These are phyloP conservation scores for Lasioglossum oenotherae DNA, from an alignment of 2,888 invertebrate species.

Conservation along the genomic window DNA sequence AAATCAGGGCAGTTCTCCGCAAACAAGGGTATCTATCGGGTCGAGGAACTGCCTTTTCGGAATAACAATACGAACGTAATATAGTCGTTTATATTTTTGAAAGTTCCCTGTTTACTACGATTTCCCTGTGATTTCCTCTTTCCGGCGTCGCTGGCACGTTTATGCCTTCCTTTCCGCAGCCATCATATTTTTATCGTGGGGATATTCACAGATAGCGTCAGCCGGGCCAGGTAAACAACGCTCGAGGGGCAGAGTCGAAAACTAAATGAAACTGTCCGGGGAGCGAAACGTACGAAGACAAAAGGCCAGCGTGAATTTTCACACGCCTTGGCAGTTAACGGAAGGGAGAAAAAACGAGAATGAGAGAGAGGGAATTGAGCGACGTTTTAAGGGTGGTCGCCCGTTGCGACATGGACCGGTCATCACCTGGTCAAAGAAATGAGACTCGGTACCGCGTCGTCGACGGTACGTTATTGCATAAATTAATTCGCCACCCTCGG, in stretches of 20 bases:
- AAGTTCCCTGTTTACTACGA: conserved; percentile 60
- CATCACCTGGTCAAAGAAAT: conserved; percentile 80
- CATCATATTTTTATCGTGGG: conserved; percentile 47
- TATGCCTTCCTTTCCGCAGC: conserved; percentile 23
- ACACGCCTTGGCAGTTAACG: conserved; percentile 73
- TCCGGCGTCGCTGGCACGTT: conserved; percentile 43
- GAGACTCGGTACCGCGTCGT: conserved; percentile 55
- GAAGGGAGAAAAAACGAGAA: conserved; percentile 10
- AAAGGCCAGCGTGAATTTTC: conserved; percentile 74
- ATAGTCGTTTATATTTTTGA: conserved; percentile 43
- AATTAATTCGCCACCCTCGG: conserved; percentile 79
- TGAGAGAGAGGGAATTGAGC: conserved; percentile 14
- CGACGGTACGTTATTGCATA: conserved; percentile 73
- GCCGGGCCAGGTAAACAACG: conserved; percentile 13
- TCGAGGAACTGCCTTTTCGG: conserved; percentile 53
- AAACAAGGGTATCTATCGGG: conserved; percentile 50
- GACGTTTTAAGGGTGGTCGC: conserved; percentile 65
- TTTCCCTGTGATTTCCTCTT: conserved; percentile 33
- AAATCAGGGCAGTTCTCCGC: neutral
- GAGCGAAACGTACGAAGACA: conserved; percentile 72
- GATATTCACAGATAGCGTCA: conserved; percentile 54
- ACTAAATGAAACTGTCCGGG: conserved; percentile 39
- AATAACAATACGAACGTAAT: conserved; percentile 60
- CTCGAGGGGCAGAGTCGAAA: neutral
- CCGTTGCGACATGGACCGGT: conserved; percentile 74